Evolutionary conservation across 2,888 invertebrate species (phyloP).

Genomic region (Oligia latruncula): DNA sequence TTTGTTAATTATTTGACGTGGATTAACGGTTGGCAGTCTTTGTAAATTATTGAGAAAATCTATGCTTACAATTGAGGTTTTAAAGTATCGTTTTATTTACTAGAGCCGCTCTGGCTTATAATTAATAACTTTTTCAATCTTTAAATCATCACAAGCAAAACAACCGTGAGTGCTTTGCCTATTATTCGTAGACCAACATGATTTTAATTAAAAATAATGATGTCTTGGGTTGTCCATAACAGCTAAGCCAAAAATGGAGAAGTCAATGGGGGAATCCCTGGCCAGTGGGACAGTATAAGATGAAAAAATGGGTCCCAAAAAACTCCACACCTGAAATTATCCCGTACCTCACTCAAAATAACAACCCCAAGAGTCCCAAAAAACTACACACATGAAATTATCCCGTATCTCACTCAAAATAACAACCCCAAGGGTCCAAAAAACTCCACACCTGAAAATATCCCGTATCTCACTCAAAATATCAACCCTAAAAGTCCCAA

Average conservation of each 20-base stretch:
- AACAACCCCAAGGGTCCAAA: constrained; percentile 14
- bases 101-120: background rate
- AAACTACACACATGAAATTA: constrained; percentile 2
- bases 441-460: constrained; percentile 42
- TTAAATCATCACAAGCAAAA: background rate
- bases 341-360: too few relatives aligned
- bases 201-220: background rate
- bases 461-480: too few relatives aligned
- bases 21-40: background rate
- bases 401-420: background rate
- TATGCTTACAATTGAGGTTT: background rate
- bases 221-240: background rate
- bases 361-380: too few relatives aligned
- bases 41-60: background rate
- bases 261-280: too few relatives aligned
- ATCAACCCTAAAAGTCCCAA: too few relatives aligned
- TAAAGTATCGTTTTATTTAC: background rate
- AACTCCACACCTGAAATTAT: too few relatives aligned
- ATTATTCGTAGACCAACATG: background rate
- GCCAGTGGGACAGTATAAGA: too few relatives aligned
- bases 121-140: background rate
- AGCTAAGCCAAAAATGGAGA: background rate
- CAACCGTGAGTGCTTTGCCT: background rate
- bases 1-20: background rate
- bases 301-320: background rate